Evolutionary conservation across 2,888 invertebrate species (phyloP), one percentile per base, ranked within the genome.

Genomic region (Cyclophora punctaria): DNA sequence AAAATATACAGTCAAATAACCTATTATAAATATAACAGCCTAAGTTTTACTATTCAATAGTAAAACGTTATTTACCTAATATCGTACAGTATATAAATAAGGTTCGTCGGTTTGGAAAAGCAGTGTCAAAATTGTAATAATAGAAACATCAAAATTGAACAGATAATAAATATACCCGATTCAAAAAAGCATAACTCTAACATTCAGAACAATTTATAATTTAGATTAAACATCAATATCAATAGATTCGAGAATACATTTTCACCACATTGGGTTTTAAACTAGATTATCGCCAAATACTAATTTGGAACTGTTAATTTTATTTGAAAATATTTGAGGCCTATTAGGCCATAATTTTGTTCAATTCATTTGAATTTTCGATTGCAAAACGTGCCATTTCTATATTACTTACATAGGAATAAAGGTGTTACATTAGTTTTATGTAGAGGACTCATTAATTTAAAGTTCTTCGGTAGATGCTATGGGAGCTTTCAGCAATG

Each of bases 401-500:
- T 7, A 5, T 42, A 44, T 44, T 56, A 48, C 42, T 49, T 44
- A 37, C 37, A 37, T 37, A 37, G 37, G 37, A 5, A 5, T 37
- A 45, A 41, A 45, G 5, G 5, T 37, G 50, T 44, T 55, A 46
- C 46, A 55, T 52, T 44, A 53, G 41, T 46, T 48, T 51, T 20
- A 20, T 20, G 62, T 60, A 59, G 57, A 69, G 2, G 37, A 37
- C 37, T 66, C 58, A 58, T 66, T 72, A 75, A 67, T 72, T 86
- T 80, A 89, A 81, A 89, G 81, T 69, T 89, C 89, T 77, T 89
- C 89, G 34, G 89, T 88, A 35, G 89, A 87, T 5, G 89, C 89
- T 60, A 89, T 89, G 2, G 89, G 89, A 20, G 89, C 89, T 66
- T 89, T 89, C 20, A 88, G 66, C 3, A 88, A 65, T 0, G 89